A percentile compares a stretch with the other conserved stretches of the same genome.
Conservation (phyloP, 2,113 vertebrate genomes). For the Nothocercus julius region DNA sequence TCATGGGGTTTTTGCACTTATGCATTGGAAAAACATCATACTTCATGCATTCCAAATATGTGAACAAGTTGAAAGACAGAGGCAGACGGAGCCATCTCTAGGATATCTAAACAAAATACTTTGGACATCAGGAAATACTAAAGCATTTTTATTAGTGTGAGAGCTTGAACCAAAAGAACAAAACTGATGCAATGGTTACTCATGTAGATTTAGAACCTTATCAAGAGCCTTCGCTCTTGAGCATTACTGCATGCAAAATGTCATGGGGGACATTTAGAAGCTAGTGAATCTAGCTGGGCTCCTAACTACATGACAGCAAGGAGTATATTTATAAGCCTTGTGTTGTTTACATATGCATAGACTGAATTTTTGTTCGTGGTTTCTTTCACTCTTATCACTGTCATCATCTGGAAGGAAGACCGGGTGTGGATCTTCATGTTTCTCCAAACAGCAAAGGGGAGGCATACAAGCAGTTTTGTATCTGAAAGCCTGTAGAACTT, state of each 20-base stretch:
- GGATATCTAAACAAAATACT: conserved; percentile 31
- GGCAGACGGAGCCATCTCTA: conserved; percentile 47
- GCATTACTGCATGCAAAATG: neutral
- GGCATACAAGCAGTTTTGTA: neutral
- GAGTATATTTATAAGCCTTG: neutral
- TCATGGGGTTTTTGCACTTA: neutral
- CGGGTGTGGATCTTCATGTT: neutral
- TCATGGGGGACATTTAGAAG: neutral
- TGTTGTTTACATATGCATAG: neutral
- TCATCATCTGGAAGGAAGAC: neutral
- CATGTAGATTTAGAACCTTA: neutral
- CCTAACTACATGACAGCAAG: neutral
- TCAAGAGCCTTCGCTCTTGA: neutral
- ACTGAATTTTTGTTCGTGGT: neutral
- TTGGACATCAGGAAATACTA: conserved; percentile 20
- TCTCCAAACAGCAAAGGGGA: neutral
- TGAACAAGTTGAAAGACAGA: conserved; percentile 52
- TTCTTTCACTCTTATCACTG: neutral
- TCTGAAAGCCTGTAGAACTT: neutral
- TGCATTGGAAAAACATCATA: neutral
- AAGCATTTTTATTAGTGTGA: conserved; percentile 1
- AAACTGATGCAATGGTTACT: conserved; percentile 28
- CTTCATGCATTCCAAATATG: conserved; percentile 18
- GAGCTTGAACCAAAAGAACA: conserved; percentile 30
- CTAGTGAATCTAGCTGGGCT: neutral